Percentiles rank a stretch among this genome's conserved stretches.
These are phyloP conservation scores for Mythimna ferrago DNA, from an alignment of 2,888 invertebrate species.

Conservation along the genomic window DNA sequence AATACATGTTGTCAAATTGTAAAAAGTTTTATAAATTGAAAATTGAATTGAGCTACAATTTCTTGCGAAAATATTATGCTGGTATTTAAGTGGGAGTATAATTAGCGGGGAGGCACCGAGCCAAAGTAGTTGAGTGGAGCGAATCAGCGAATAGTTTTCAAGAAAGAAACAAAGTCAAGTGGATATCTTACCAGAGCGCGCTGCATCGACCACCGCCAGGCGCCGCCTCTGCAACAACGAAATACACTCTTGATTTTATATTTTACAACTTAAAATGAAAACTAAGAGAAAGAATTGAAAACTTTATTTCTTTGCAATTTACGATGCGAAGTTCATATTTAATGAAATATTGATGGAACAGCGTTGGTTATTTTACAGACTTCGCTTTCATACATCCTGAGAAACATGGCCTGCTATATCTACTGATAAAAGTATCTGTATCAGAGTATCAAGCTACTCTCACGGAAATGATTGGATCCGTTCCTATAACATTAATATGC, in stretches of 20 bases:
- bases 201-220: slow-evolving; percentile 69
- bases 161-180: slow-evolving; percentile 71
- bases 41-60: slow-evolving; percentile 29
- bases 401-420: no score
- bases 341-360: slow-evolving; percentile 13
- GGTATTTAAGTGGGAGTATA: slow-evolving; percentile 65
- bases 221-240: slow-evolving; percentile 71
- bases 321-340: slow-evolving; percentile 13
- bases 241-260: slow-evolving; percentile 62
- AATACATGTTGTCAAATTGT: not conserved
- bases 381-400: slow-evolving; percentile 1
- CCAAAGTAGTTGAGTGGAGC: slow-evolving; percentile 71
- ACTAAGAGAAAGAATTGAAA: slow-evolving; percentile 12
- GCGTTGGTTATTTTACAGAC: not conserved
- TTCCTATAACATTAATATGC: not conserved
- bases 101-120: slow-evolving; percentile 75
- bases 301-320: slow-evolving; percentile 22
- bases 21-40: slow-evolving; percentile 8
- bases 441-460: not conserved
- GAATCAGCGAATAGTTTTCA: slow-evolving; percentile 68
- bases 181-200: slow-evolving; percentile 71
- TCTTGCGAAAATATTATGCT: slow-evolving; percentile 56
- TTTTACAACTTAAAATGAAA: slow-evolving; percentile 25
- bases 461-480: not conserved
- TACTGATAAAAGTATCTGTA: not conserved